Conservation (phyloP, 2,888 invertebrate genomes). For the Hermaeophaga mercurialis region DNA sequence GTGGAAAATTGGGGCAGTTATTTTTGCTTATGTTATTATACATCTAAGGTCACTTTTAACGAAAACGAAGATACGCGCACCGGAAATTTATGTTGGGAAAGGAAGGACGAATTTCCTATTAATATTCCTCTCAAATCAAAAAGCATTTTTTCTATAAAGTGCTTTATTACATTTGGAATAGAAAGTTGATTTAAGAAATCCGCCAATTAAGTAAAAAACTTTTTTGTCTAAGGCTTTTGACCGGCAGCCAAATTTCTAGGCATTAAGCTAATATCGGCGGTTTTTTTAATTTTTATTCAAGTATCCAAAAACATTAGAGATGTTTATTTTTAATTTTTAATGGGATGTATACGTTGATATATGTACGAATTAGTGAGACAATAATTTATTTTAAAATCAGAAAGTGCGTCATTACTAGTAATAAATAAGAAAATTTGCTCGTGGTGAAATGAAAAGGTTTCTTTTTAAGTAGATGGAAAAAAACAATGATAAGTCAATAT, state of each 20-base stretch:
- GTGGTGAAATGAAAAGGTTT: no score
- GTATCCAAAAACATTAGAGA: background rate
- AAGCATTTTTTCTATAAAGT: no score
- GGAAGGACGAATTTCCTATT: conserved; percentile 12
- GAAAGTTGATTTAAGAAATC: no score
- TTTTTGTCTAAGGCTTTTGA: background rate
- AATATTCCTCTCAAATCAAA: background rate
- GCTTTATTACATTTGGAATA: no score
- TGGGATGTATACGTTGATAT: background rate
- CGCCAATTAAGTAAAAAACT: no score
- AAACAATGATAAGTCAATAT: no score
- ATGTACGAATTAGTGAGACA: conserved; percentile 1
- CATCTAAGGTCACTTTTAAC: conserved; percentile 2
- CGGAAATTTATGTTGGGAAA: conserved; percentile 4
- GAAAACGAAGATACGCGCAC: background rate
- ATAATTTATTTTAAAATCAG: background rate
- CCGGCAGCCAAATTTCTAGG: conserved; percentile 3
- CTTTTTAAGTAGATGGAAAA: no score
- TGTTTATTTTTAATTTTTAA: background rate
- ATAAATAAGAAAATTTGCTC: no score
- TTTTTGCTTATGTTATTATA: background rate
- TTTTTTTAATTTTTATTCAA: background rate
- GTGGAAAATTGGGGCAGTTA: background rate
- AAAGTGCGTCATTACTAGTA: conserved; percentile 6
- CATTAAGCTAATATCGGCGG: conserved; percentile 1